A percentile compares a stretch with the other conserved stretches of the same genome.
phyloP scores from a whole-genome alignment of 2,113 vertebrate genomes.

The Lates calcarifer region DNA sequence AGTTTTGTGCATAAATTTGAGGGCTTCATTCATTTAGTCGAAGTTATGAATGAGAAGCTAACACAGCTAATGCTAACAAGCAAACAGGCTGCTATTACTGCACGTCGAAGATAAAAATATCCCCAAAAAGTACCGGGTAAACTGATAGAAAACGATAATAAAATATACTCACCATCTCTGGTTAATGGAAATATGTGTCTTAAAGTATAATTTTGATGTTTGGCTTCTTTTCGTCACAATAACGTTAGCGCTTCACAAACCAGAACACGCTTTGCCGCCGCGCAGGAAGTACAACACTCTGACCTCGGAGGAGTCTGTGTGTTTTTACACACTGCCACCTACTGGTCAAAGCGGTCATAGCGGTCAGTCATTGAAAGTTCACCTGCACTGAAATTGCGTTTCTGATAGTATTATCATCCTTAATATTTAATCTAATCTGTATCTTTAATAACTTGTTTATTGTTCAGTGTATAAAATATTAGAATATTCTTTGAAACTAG shows the following conservation, averaged over 20 bases:
- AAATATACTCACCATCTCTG: slow-evolving; percentile 76
- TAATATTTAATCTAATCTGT: too few species aligned
- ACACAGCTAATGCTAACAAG: slow-evolving; percentile 57
- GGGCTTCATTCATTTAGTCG: slow-evolving; percentile 11
- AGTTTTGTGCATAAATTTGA: not conserved
- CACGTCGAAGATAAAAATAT: not conserved
- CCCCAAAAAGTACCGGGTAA: rapidly evolving
- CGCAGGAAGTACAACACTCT: slow-evolving; percentile 70
- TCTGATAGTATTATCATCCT: too few species aligned
- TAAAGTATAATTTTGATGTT: not conserved
- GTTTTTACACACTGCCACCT: slow-evolving; percentile 21
- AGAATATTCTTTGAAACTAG: not conserved
- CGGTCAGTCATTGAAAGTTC: not conserved
- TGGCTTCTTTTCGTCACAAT: slow-evolving; percentile 45
- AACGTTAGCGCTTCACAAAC: slow-evolving; percentile 54
- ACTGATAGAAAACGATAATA: rapidly evolving
- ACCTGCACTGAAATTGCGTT: too few species aligned
- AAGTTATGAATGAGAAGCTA: slow-evolving; percentile 58
- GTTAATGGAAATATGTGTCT: not conserved
- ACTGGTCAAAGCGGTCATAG: not conserved
- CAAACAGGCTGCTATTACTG: not conserved
- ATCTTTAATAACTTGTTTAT: not conserved
- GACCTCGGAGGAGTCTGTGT: not conserved
- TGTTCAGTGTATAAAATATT: not conserved
- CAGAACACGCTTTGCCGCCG: slow-evolving; percentile 78